Percentiles rank a stretch among this genome's conserved stretches.
These are phyloP conservation scores for Numida meleagris DNA, from an alignment of 2,113 vertebrate species.

Conservation along the genomic window DNA sequence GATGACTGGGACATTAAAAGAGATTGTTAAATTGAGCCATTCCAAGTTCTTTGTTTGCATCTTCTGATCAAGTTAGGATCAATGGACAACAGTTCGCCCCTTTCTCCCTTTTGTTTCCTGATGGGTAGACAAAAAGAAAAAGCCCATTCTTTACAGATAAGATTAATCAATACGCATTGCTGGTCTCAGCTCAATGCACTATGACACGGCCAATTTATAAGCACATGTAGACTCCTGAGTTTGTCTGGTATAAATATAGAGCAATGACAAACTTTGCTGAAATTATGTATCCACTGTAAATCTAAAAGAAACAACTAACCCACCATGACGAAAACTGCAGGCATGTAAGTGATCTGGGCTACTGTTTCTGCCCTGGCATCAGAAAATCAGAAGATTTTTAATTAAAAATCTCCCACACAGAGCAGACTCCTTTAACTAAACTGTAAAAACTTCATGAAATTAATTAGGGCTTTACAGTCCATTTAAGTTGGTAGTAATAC, in stretches of 20 bases:
- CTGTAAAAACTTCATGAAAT: neutral
- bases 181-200: neutral
- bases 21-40: neutral
- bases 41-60: conserved; percentile 1
- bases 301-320: neutral
- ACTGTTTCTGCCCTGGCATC: neutral
- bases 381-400: fast-evolving
- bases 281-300: neutral
- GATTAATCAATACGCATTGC: neutral
- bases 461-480: neutral
- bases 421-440: neutral
- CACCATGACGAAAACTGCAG: neutral
- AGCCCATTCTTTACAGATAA: neutral
- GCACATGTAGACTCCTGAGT: neutral
- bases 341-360: neutral
- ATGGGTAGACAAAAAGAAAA: neutral
- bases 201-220: fast-evolving
- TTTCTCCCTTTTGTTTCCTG: conserved; percentile 17
- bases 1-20: neutral
- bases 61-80: conserved; percentile 13
- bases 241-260: neutral
- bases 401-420: fast-evolving
- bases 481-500: neutral
- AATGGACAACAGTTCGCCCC: neutral
- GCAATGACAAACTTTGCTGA: neutral